Evolutionary conservation across 1,140 invertebrate genomes (phyloP).

Genomic region (Andrena cerasifolii): DNA sequence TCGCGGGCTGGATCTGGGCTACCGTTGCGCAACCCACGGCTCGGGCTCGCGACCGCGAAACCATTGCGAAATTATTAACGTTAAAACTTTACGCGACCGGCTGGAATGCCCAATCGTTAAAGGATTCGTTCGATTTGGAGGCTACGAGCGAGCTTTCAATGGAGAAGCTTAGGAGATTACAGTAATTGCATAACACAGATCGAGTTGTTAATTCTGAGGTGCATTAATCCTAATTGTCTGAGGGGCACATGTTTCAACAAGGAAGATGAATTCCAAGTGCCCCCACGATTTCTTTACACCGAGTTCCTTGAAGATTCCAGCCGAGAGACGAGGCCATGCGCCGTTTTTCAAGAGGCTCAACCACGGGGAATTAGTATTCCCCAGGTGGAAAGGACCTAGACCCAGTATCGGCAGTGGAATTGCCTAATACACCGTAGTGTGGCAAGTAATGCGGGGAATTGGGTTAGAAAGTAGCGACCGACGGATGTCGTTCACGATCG

Average conservation of each 20-base stretch:
- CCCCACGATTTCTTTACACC: no score
- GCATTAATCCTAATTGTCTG: no score
- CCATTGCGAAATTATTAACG: constrained; percentile 41
- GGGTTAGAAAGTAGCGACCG: constrained; percentile 68
- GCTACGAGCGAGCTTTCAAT: no score
- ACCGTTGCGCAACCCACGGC: constrained; percentile 38
- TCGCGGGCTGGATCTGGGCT: constrained; percentile 30
- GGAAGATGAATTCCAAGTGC: no score
- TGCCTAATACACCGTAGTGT: constrained; percentile 63
- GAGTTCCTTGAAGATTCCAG: constrained; percentile 3
- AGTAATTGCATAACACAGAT: no score
- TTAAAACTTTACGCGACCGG: constrained; percentile 14
- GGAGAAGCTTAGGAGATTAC: no score
- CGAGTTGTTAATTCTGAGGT: no score
- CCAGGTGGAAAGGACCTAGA: constrained; percentile 62
- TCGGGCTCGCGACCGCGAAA: constrained; percentile 1
- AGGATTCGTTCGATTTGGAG: constrained; percentile 1
- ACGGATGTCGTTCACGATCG: background rate
- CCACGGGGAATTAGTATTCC: constrained; percentile 63
- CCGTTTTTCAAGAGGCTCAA: constrained; percentile 55
- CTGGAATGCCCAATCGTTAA: constrained; percentile 1
- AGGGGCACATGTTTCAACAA: no score
- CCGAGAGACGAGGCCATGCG: background rate
- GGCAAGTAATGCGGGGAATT: constrained; percentile 62
- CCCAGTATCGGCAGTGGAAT: constrained; percentile 62